Base-by-base conservation (phyloP, 1,140 invertebrate genomes). In the Panulirus ornatus region DNA sequence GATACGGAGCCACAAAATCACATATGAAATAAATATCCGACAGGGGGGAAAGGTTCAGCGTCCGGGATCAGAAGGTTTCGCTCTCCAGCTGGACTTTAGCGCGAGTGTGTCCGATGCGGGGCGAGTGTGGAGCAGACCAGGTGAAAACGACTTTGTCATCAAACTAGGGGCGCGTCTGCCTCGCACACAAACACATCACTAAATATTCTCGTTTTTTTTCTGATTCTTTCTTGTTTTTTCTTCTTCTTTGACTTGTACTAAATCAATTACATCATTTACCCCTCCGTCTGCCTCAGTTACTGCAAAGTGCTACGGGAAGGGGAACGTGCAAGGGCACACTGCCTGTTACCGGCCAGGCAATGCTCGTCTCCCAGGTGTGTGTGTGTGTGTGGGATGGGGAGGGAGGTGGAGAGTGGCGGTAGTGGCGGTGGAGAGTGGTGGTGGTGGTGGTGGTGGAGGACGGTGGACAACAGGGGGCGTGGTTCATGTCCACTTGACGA, bases 401-500 rank as follows among this genome's bases (percentile, higher is more conserved):
- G 42, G 66, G 27, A 44, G 36, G 70, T 0, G 40, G 16, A 8
- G 70, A 8, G 34, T n/a, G 44, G 19, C 42, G 82, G 1, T 8
- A 58, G 11, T 5, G 79, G n/a, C 2, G 47, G 14, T 5, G 51
- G 34, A 34, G 11, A 22, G 8, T 22, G n/a, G 78, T 5, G 44
- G 44, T 11, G 47, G 78, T 9, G 38, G 30, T 14, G 58, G 30
- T 40, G 83, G 70, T 22, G 66, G 44, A 34, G 36, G 38, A 38
- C 11, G 70, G 66, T 47, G 83, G 83, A 84, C 83, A 84, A 84
- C 66, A 84, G 83, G 83, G 66, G 66, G 66, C 27, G 83, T 70
- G 70, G 63, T 30, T 84, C 83, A 47, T 73, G 83, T 84, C 83
- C 44, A 30, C 83, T 84, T 84, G 83, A 84, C 83, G 83, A 84